Evolutionary conservation across 35 echinoderm and acorn worm species (phyloP), one percentile per base, ranked within the genome.

Genomic region (Chiridota heheva): DNA sequence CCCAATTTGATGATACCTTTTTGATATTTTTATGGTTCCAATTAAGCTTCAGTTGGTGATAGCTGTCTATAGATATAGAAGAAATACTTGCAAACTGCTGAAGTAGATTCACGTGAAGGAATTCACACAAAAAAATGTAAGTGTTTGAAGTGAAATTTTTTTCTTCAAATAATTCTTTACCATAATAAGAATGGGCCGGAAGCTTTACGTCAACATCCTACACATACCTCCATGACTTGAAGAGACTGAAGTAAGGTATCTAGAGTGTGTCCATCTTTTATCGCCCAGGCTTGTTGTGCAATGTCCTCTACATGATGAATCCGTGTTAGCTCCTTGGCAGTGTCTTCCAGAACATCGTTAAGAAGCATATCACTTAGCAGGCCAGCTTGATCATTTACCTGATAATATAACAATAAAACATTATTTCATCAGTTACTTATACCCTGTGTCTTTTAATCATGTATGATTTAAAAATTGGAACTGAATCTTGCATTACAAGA

Each of bases 201-300:
- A 53, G 10, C 48, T 53, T 22, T 53, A n/a, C n/a, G 48, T 53
- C 10, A 22, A 53, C 48, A 13, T 13, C 48, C 10, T 53, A 53
- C 48, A 13, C 35, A 27, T 73, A 93, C 90, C 79, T 93, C 90
- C 90, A 93, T 93, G 18, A 48, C 76, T 27, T 93, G 84, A 22
- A 93, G 70, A 34, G 76, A 68, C 60, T 93, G 84, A 36, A 93
- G 62, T 27, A 93, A 63, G 16, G 69, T 86, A 60, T 93, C 84
- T 16, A 83, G 48, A 32, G 78, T 88, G 4, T 84, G 60, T 18
- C 45, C 71, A 31, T 93, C 85, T 43, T 82, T 58, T 51, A 93
- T 73, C 18, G 60, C 57, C 24, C 26, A 0, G 25, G 48, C 90
- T 41, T 76, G 53, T 36, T 56, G 53, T 18, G 78, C 85, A 7